Conservation (phyloP, 2,797 vertebrate genomes). For the Megalops cyprinoides region DNA sequence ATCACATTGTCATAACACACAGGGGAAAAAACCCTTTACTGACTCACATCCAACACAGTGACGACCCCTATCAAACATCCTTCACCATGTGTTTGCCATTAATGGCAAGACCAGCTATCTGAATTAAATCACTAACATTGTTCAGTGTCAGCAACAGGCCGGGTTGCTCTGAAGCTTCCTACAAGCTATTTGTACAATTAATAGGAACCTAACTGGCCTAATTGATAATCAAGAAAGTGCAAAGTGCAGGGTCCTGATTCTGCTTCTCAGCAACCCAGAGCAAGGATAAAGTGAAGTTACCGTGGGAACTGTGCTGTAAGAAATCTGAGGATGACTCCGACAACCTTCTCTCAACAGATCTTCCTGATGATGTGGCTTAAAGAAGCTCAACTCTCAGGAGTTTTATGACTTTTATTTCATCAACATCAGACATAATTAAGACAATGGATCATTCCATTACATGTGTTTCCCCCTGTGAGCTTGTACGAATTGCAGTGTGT, state of each 20-base stretch:
- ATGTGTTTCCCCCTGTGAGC: background rate
- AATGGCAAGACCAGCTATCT: background rate
- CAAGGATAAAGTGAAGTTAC: background rate
- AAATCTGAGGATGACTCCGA: background rate
- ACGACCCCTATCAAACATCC: background rate
- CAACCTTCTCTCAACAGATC: background rate
- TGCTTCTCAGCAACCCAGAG: background rate
- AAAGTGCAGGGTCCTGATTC: background rate
- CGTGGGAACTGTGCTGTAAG: background rate
- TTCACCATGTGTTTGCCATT: background rate
- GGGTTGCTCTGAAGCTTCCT: too few relatives aligned
- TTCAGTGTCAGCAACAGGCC: background rate
- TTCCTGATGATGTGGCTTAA: background rate
- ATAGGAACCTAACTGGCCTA: background rate
- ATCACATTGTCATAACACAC: background rate
- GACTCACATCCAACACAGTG: background rate
- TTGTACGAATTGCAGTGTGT: background rate
- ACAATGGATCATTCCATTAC: background rate
- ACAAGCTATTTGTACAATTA: background rate
- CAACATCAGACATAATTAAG: background rate
- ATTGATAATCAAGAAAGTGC: background rate
- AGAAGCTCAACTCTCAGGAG: background rate
- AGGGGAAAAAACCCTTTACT: background rate
- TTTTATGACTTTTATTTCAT: background rate
- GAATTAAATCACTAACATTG: background rate